Percentiles rank a stretch among this genome's conserved stretches.
phyloP scores from a whole-genome alignment of 2,797 vertebrate genomes.

The Chrysocyon brachyurus region DNA sequence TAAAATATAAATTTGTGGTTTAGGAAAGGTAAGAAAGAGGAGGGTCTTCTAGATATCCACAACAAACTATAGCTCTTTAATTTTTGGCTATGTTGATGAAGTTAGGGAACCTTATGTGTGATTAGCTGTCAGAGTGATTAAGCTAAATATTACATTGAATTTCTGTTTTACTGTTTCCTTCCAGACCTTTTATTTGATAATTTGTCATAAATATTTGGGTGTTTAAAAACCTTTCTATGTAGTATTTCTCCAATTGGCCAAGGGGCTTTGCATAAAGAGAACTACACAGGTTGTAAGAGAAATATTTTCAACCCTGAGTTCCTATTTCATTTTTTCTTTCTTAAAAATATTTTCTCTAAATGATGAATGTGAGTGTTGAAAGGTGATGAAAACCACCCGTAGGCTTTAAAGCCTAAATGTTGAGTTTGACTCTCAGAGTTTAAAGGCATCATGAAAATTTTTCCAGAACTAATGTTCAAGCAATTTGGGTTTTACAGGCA shows the following conservation, averaged over 20 bases:
- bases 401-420: constrained; percentile 62
- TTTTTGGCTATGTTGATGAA: neutral
- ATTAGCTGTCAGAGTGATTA: neutral
- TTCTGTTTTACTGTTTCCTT: constrained; percentile 50
- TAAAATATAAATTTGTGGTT: neutral
- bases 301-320: constrained; percentile 52
- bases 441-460: constrained; percentile 77
- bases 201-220: constrained; percentile 41
- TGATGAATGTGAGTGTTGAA: constrained; percentile 57
- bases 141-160: neutral
- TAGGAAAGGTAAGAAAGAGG: neutral
- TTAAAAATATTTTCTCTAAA: constrained; percentile 71
- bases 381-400: constrained; percentile 45
- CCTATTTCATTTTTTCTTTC: constrained; percentile 55
- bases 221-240: constrained; percentile 39
- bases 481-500: constrained; percentile 77
- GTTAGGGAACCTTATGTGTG: neutral
- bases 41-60: neutral
- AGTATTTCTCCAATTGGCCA: neutral
- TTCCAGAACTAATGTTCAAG: constrained; percentile 73
- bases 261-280: constrained; percentile 47
- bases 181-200: neutral
- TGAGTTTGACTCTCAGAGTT: constrained; percentile 72
- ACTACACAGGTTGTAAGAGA: neutral
- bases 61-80: neutral